Percentiles rank a stretch among this genome's conserved stretches.
Evolutionary conservation across 2,888 invertebrate genomes (phyloP).

Genomic region (Muschampia plurimacula): DNA sequence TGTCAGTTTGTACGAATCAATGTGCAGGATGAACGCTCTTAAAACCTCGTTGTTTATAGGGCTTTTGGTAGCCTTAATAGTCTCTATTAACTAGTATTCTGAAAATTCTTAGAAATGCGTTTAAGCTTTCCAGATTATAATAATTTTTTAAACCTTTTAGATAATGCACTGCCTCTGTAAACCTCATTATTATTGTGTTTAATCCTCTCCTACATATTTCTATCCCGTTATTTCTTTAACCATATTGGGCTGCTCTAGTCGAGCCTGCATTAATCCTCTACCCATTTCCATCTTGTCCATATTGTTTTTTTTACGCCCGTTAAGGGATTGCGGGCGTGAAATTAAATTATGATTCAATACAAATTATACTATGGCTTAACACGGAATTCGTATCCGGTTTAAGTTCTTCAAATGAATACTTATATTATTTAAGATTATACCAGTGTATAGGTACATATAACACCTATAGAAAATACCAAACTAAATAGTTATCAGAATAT

Average conservation of each 20-base stretch:
- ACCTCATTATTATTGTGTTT: background rate
- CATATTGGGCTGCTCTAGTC: slow-evolving; percentile 37
- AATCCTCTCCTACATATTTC: background rate
- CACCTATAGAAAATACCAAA: no score
- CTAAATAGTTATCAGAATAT: no score
- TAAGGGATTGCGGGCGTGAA: slow-evolving; percentile 50
- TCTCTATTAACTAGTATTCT: no score
- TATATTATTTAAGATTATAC: no score
- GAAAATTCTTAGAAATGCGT: no score
- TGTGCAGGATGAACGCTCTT: no score
- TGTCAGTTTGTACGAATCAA: no score
- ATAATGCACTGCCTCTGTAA: background rate
- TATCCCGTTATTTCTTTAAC: background rate
- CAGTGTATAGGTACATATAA: no score
- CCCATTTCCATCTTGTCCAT: slow-evolving; percentile 15
- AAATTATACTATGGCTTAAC: slow-evolving; percentile 41
- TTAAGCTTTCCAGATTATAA: no score
- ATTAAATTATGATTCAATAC: slow-evolving; percentile 50
- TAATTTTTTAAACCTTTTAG: background rate
- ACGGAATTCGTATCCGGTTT: slow-evolving; percentile 42
- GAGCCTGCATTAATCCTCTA: slow-evolving; percentile 15
- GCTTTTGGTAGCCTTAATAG: no score
- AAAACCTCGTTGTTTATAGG: no score
- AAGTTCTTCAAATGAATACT: slow-evolving; percentile 9
- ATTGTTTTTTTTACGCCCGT: slow-evolving; percentile 33